phyloP scores from a whole-genome alignment of 2,888 invertebrate genomes.

The Pterostichus madidus region DNA sequence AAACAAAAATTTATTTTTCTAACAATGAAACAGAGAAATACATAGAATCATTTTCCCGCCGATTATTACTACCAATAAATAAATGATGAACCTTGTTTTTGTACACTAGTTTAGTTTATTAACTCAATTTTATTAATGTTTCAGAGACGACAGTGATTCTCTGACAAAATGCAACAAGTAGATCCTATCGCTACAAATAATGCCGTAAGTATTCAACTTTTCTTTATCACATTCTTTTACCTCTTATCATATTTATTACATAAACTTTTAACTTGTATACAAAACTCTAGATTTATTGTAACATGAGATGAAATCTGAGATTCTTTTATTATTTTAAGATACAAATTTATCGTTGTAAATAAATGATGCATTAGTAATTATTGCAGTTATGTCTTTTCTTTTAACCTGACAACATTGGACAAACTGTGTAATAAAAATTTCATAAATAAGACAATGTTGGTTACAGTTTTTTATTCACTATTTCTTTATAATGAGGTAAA shows the following conservation, averaged over 20 bases:
- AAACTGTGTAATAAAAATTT: not conserved
- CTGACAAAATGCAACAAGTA: constrained; percentile 81
- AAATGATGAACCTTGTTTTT: constrained; percentile 20
- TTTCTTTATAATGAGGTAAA: no score
- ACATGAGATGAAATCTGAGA: constrained; percentile 25
- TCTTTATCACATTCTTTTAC: not conserved
- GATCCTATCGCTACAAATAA: constrained; percentile 80
- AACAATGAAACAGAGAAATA: constrained; percentile 22
- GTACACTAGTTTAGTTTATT: not conserved
- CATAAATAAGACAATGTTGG: not conserved
- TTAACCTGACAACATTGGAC: not conserved
- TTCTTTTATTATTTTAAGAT: constrained; percentile 12
- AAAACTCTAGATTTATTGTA: constrained; percentile 21
- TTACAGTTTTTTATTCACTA: no score
- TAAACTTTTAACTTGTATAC: constrained; percentile 7
- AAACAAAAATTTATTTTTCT: constrained; percentile 33
- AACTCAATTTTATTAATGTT: constrained; percentile 65
- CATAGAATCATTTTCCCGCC: constrained; percentile 26
- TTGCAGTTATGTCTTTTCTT: constrained; percentile 36
- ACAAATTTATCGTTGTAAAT: constrained; percentile 1
- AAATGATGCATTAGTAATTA: constrained; percentile 29
- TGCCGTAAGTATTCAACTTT: constrained; percentile 76
- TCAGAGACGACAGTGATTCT: constrained; percentile 71
- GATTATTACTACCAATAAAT: constrained; percentile 3
- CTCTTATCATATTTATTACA: constrained; percentile 2